phyloP scores from a whole-genome alignment of 2,797 vertebrate species.

The Acanthurus lineatus region DNA sequence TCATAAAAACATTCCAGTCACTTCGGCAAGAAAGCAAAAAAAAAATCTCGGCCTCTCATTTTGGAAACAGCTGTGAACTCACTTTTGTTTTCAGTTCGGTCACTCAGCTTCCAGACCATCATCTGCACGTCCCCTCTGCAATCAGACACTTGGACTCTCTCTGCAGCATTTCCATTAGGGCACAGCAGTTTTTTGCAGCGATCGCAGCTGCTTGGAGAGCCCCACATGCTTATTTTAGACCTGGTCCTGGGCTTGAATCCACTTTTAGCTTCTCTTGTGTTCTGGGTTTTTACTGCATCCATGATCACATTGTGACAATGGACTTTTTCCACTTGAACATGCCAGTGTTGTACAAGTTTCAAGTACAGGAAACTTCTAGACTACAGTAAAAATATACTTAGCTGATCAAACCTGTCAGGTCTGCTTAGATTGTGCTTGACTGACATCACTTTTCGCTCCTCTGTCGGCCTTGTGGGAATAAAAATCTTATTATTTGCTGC shows the following conservation, averaged over 20 bases:
- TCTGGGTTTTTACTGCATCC: constrained; percentile 11
- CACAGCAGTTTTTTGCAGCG: constrained; percentile 6
- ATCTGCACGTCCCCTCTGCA: not conserved
- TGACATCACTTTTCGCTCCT: too few relatives aligned
- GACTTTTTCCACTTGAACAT: not conserved
- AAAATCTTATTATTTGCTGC: too few relatives aligned
- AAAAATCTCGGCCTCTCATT: constrained; percentile 19
- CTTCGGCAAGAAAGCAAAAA: constrained; percentile 1
- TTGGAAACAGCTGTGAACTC: constrained; percentile 13
- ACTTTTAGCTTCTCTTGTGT: constrained; percentile 20
- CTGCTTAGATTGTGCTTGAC: not conserved
- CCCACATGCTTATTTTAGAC: constrained; percentile 42
- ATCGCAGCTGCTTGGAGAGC: constrained; percentile 31
- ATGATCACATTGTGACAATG: not conserved
- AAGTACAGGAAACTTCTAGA: not conserved
- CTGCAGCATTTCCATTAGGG: not conserved
- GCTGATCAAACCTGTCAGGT: not conserved
- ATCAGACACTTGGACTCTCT: constrained; percentile 5
- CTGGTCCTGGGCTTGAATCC: constrained; percentile 1
- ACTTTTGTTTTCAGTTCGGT: constrained; percentile 10
- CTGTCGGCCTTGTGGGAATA: too few relatives aligned
- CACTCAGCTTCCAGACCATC: not conserved
- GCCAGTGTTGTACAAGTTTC: not conserved
- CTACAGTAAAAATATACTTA: not conserved
- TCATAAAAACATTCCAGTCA: constrained; percentile 5